These are phyloP conservation scores for Noctua janthina DNA, from an alignment of 2,888 invertebrate species.

Conservation along the genomic window DNA sequence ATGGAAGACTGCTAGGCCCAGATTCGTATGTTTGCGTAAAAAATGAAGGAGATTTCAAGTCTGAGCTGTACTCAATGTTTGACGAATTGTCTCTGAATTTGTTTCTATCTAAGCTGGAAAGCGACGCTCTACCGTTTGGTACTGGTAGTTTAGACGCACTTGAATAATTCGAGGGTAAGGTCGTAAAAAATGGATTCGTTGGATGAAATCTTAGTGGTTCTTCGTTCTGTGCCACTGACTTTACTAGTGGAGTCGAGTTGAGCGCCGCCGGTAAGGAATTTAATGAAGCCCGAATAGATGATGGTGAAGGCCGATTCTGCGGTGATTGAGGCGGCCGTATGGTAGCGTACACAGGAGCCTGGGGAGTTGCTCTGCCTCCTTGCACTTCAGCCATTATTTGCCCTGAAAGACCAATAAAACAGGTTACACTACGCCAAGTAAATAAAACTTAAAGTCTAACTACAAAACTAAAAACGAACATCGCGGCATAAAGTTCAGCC, in stretches of 20 bases:
- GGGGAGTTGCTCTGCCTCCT: slow-evolving; percentile 80
- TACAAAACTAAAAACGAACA: slow-evolving; percentile 63
- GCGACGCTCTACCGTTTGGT: slow-evolving; percentile 81
- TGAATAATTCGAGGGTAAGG: slow-evolving; percentile 84
- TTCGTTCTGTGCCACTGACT: slow-evolving; percentile 77
- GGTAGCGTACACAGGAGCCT: slow-evolving; percentile 87
- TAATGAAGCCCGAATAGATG: slow-evolving; percentile 78
- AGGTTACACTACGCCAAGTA: slow-evolving; percentile 45
- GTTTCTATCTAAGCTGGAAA: slow-evolving; percentile 84
- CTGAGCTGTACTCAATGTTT: slow-evolving; percentile 74
- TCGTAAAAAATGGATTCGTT: slow-evolving; percentile 88
- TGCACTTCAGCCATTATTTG: slow-evolving; percentile 83
- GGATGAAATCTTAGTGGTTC: slow-evolving; percentile 85
- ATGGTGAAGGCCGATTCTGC: slow-evolving; percentile 74
- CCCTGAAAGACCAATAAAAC: slow-evolving; percentile 80
- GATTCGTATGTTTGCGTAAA: slow-evolving; percentile 76
- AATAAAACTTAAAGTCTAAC: slow-evolving; percentile 56
- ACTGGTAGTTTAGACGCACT: slow-evolving; percentile 87
- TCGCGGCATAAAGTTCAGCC: slow-evolving; percentile 61
- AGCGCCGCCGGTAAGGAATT: slow-evolving; percentile 81
- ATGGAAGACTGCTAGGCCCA: slow-evolving; percentile 77
- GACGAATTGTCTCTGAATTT: slow-evolving; percentile 77
- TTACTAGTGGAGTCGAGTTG: slow-evolving; percentile 81
- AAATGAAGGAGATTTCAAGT: slow-evolving; percentile 79
- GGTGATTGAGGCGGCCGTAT: slow-evolving; percentile 82